Evolutionary conservation across 2,888 invertebrate genomes (phyloP), one percentile per base, ranked within the genome.

Genomic region (Cerceris ruficornis): DNA sequence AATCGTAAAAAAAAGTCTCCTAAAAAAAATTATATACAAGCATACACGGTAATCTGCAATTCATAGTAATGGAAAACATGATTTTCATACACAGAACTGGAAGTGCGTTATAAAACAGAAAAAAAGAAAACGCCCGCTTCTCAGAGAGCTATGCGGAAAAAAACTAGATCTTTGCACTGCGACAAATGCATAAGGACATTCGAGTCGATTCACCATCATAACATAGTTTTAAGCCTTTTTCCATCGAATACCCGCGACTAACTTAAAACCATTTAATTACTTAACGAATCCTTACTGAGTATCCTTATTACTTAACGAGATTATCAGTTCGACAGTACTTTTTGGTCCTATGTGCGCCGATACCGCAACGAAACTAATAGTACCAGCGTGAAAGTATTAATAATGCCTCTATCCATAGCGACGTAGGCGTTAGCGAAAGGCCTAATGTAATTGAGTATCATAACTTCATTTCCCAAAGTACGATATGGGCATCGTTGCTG

Each of bases 391-490:
- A 60, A 69, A 65, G 42, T 13, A 58, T 6, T 54, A 54, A 72
- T 77, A 78, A 71, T 75, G 69, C 75, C 52, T 72, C 79, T 81
- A 79, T 59, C 60, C 73, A 58, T 79, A 76, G 58, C 61, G 77
- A 80, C 59, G 61, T 50, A 71, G 68, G 64, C 52, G 69, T 28
- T 43, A 79, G 80, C 68, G 70, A 64, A 39, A 62, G 57, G 41
- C 69, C 82, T 81, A 84, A 57, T 28, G 42, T 59, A 71, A 83
- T 65, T 66, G 71, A 81, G 81, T 79, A 93, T 95, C 95, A 96
- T 94, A 96, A 94, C 90, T 96, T 96, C 93, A 96, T 95, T 92
- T 98, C 98, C 98, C 98, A 98, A 62, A 98, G 95, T 80, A 98
- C 96, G 88, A 98, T 95, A 93, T 98, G 97, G 14, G 98, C 97